These are phyloP conservation scores for Agrotis exclamationis DNA, from an alignment of 2,888 invertebrate genomes.

Conservation along the genomic window DNA sequence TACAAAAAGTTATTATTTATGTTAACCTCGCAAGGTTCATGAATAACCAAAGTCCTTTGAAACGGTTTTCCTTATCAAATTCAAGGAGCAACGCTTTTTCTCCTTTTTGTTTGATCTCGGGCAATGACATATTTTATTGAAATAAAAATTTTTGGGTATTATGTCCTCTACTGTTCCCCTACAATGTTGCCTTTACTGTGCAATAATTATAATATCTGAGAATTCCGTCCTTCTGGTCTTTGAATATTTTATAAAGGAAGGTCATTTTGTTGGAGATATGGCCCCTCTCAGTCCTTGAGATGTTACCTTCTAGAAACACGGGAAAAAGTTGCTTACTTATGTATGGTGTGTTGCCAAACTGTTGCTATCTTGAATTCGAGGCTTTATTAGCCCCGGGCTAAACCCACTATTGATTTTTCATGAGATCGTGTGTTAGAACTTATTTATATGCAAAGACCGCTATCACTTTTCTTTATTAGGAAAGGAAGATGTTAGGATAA, in stretches of 20 bases:
- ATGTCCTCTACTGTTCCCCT: conserved; percentile 52
- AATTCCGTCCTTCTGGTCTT: conserved; percentile 64
- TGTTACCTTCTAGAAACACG: conserved; percentile 65
- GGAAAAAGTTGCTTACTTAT: conserved; percentile 68
- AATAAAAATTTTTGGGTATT: conserved; percentile 41
- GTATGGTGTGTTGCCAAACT: conserved; percentile 60
- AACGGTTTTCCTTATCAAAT: conserved; percentile 50
- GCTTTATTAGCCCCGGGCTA: conserved; percentile 49
- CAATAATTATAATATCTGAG: conserved; percentile 69
- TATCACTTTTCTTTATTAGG: conserved; percentile 50
- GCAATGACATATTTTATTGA: conserved; percentile 53
- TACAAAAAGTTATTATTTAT: conserved; percentile 43
- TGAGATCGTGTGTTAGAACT: conserved; percentile 29
- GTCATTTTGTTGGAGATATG: conserved; percentile 70
- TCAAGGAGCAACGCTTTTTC: conserved; percentile 36
- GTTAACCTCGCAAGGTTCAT: conserved; percentile 35
- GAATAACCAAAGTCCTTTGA: conserved; percentile 52
- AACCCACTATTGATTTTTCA: conserved; percentile 42
- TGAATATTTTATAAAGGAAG: conserved; percentile 74
- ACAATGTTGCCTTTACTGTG: conserved; percentile 57
- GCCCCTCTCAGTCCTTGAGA: conserved; percentile 55
- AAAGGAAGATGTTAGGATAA: conserved; percentile 28
- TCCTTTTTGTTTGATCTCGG: conserved; percentile 55
- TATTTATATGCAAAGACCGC: conserved; percentile 43
- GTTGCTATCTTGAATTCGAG: conserved; percentile 50